Evolutionary conservation across 2,888 invertebrate genomes (phyloP).

Genomic region (Bedellia somnulentella): DNA sequence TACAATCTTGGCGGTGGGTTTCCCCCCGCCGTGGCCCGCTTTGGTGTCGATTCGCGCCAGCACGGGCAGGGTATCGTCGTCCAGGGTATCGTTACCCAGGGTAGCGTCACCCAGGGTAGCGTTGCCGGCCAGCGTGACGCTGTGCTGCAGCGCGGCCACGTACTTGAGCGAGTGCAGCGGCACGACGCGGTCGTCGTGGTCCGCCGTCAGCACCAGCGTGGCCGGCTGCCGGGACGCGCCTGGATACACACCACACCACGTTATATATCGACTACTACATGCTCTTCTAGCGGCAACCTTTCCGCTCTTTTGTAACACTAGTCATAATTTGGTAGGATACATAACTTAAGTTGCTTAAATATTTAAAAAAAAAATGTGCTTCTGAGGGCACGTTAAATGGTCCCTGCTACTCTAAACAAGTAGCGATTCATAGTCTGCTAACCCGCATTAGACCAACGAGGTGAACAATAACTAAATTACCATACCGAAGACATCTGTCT

Average conservation of each 20-base stretch:
- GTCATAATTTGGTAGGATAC: no score
- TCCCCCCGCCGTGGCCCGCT: constrained; percentile 96
- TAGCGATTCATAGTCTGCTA: no score
- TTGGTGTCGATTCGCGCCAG: constrained; percentile 90
- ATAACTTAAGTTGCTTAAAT: neutral
- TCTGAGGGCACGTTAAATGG: neutral
- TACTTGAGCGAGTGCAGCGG: constrained; percentile 96
- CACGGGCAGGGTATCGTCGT: constrained; percentile 78
- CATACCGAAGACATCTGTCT: no score
- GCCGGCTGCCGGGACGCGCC: constrained; percentile 80
- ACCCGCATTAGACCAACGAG: no score
- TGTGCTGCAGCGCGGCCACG: constrained; percentile 86
- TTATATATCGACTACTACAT: no score
- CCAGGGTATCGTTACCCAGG: constrained; percentile 69
- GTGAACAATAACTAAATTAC: no score
- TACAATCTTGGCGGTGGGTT: constrained; percentile 92
- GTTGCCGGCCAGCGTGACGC: constrained; percentile 56
- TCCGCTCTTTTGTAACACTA: no score
- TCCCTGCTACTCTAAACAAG: neutral
- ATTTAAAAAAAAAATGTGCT: neutral
- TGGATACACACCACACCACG: no score
- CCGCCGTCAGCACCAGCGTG: constrained; percentile 89
- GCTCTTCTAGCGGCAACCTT: no score
- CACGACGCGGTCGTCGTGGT: constrained; percentile 98
- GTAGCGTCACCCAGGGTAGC: constrained; percentile 73